Percentiles rank a stretch among this genome's conserved stretches.
phyloP scores from a whole-genome alignment of 2,113 vertebrate genomes.

The Coptodon bakossiorum region DNA sequence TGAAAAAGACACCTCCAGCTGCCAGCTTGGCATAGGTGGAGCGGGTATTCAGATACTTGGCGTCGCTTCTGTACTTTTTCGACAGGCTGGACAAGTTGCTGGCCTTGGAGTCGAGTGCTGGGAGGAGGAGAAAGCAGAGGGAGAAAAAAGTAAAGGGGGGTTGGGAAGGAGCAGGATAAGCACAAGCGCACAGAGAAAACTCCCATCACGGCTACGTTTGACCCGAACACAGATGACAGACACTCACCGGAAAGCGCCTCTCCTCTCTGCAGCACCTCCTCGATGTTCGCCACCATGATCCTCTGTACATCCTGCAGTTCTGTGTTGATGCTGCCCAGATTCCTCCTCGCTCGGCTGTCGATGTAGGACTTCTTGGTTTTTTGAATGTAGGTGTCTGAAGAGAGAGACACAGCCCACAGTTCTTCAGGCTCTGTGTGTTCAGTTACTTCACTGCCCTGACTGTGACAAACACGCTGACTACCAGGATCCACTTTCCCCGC shows the following conservation, averaged over 20 bases:
- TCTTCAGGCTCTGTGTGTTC: neutral
- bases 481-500: neutral
- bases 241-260: conserved; percentile 90
- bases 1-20: conserved; percentile 91
- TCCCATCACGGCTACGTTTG: neutral
- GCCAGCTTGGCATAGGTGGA: conserved; percentile 98
- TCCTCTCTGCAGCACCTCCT: conserved; percentile 93
- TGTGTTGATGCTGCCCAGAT: conserved; percentile 95
- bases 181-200: neutral
- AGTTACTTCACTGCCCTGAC: neutral
- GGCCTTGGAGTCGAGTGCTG: conserved; percentile 98
- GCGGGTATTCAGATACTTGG: conserved; percentile 98
- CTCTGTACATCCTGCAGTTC: conserved; percentile 97
- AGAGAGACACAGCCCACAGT: neutral
- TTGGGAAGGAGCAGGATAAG: neutral
- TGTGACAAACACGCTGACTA: neutral
- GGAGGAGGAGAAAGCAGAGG: neutral
- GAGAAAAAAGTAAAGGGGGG: neutral
- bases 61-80: conserved; percentile 97
- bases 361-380: conserved; percentile 99
- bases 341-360: conserved; percentile 91
- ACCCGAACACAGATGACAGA: neutral
- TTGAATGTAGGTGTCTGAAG: conserved; percentile 94
- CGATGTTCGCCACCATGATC: conserved; percentile 99
- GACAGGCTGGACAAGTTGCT: conserved; percentile 96